Percentiles rank a stretch among this genome's conserved stretches.
These are phyloP conservation scores for Hylyphantes graminicola DNA, from an alignment of 1,140 invertebrate genomes.

Conservation along the genomic window DNA sequence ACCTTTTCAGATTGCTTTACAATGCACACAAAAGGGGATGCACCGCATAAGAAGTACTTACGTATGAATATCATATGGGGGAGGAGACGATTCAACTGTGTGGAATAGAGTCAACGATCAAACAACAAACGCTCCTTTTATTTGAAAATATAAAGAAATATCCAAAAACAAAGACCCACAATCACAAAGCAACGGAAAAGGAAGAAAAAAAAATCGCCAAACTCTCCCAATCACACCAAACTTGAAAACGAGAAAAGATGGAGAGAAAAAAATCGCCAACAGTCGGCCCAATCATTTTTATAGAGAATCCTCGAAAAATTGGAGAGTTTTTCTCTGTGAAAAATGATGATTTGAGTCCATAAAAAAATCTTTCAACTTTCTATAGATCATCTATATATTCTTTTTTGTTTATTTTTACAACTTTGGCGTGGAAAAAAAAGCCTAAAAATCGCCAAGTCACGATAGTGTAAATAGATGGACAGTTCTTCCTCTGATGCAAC, in stretches of 20 bases:
- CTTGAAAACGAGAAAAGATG: background rate
- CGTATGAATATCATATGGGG: slow-evolving; percentile 35
- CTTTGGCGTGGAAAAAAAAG: slow-evolving; percentile 38
- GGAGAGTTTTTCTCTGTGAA: slow-evolving; percentile 37
- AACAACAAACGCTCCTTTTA: background rate
- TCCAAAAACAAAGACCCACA: slow-evolving; percentile 28
- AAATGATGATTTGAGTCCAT: slow-evolving; percentile 58
- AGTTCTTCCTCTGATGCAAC: slow-evolving; percentile 6
- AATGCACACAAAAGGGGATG: slow-evolving; percentile 20
- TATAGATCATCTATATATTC: slow-evolving; percentile 56
- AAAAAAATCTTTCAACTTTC: slow-evolving; percentile 59
- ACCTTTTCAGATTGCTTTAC: slow-evolving; percentile 14
- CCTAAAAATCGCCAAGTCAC: slow-evolving; percentile 54
- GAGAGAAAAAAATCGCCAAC: slow-evolving; percentile 11
- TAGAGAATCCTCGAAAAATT: slow-evolving; percentile 27
- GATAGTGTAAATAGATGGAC: slow-evolving; percentile 46
- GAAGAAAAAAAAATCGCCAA: background rate
- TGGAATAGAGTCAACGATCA: slow-evolving; percentile 37
- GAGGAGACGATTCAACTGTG: slow-evolving; percentile 8
- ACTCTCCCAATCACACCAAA: background rate
- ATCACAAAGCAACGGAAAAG: background rate
- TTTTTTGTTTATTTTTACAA: slow-evolving; percentile 21
- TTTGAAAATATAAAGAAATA: slow-evolving; percentile 5
- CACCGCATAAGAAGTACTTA: slow-evolving; percentile 23
- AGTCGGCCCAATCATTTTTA: slow-evolving; percentile 50